Base-by-base conservation (phyloP, 2,797 vertebrate species). In the Sciaenops ocellatus region DNA sequence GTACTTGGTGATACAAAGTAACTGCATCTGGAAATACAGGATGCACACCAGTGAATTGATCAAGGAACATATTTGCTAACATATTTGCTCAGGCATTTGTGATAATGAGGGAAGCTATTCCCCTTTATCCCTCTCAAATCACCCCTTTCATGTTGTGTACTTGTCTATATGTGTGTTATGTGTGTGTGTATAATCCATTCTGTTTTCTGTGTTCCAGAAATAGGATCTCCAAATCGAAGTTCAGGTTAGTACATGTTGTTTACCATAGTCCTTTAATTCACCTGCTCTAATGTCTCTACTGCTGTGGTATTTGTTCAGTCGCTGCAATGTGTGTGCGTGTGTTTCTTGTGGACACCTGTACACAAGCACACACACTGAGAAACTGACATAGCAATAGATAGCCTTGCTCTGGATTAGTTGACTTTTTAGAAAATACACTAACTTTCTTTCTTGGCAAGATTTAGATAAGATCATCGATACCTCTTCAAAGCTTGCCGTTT, bases 171-270 rank as follows among this genome's bases (percentile, higher is more conserved):
- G 87, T 92, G 85, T 90, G 77, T 87, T 89, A 81, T 76, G 90
- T 92, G 85, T 94, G 93, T 95, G 77, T 95, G 95, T 95, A 95
- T 96, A 96, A 96, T 95, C 93, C 95, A 95, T 96, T 96, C 79
- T 97, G 95, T 97, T 97, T 89, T 97, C 87, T 95, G 92, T 98
- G 97, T 96, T 96, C 95, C 97, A 99, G 98, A 96, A 98, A 98
- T 96, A 97, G 97, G 94, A 99, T 99, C 95, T 99, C 98, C 95
- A 99, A 99, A 95, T 99, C 98, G 85, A 99, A 99, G 94, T 99
- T 99, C 95, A 99, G 98, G 98, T 99, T 94, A 98, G 98, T 97
- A 95, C 86, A 93, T 95, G 93, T 92, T 85, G 91, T 90, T 89
- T 85, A 56, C 83, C 89, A 87, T 83, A 9, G 90, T 91, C 85